Evolutionary conservation across 1,140 invertebrate genomes (phyloP).

Genomic region (Hyposmocoma kahamanoa): DNA sequence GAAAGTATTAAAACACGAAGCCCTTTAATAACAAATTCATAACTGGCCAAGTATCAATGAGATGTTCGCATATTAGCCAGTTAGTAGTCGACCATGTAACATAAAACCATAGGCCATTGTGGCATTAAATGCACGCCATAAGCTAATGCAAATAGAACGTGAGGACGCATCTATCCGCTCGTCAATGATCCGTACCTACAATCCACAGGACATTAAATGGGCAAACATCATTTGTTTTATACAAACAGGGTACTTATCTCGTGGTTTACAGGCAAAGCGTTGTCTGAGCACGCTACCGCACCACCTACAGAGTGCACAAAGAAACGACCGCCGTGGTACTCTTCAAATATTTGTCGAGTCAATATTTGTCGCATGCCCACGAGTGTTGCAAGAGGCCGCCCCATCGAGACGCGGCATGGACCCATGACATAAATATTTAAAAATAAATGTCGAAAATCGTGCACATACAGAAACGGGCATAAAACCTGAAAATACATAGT

Average conservation of each 20-base stretch:
- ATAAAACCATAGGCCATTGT: too few species aligned
- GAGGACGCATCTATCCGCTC: slow-evolving; percentile 37
- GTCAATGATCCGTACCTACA: slow-evolving; percentile 38
- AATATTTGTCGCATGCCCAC: slow-evolving; percentile 62
- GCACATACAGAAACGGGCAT: too few species aligned
- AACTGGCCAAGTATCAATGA: too few species aligned
- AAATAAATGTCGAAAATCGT: too few species aligned
- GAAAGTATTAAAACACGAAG: too few species aligned
- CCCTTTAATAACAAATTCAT: too few species aligned
- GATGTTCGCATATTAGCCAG: too few species aligned
- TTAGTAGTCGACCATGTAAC: too few species aligned
- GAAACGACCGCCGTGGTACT: slow-evolving; percentile 37
- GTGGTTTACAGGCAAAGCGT: slow-evolving; percentile 31
- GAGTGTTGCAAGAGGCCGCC: slow-evolving; percentile 37
- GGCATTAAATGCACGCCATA: slow-evolving; percentile 36
- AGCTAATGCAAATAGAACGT: slow-evolving; percentile 53
- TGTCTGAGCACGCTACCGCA: slow-evolving; percentile 31
- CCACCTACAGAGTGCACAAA: slow-evolving; percentile 35
- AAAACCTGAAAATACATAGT: slow-evolving; percentile 1
- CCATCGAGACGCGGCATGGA: slow-evolving; percentile 11
- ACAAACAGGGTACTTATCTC: slow-evolving; percentile 56
- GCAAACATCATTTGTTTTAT: slow-evolving; percentile 60
- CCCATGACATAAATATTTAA: slow-evolving; percentile 2
- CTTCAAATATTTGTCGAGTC: slow-evolving; percentile 55
- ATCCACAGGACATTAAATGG: slow-evolving; percentile 45